A percentile compares a stretch with the other conserved stretches of the same genome.
Evolutionary conservation across 2,113 vertebrate species (phyloP).

Genomic region (Coreoperca whiteheadi): DNA sequence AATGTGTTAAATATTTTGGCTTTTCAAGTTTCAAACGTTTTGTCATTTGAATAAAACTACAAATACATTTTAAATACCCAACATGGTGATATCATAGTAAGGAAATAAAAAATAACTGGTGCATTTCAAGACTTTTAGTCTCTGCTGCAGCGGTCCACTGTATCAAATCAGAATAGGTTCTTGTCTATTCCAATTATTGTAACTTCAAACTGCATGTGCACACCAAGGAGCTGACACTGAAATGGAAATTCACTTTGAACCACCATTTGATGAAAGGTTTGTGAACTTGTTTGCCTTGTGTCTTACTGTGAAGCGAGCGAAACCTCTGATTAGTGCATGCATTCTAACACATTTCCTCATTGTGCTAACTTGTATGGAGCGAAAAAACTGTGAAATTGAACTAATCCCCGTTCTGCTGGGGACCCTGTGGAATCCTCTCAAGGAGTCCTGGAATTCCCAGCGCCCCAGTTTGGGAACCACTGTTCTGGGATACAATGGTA

Average conservation of each 20-base stretch:
- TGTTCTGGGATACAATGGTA: slow-evolving; percentile 65
- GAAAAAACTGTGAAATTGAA: slow-evolving; percentile 59
- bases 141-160: background rate
- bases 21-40: background rate
- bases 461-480: slow-evolving; percentile 42
- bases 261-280: slow-evolving; percentile 42
- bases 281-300: slow-evolving; percentile 38
- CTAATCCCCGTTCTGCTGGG: slow-evolving; percentile 45
- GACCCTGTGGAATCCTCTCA: slow-evolving; percentile 38
- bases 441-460: slow-evolving; percentile 54
- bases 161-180: slow-evolving; percentile 17
- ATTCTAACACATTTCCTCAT: background rate
- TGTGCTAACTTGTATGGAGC: slow-evolving; percentile 40
- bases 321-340: slow-evolving; percentile 10
- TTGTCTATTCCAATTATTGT: slow-evolving; percentile 41
- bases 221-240: slow-evolving; percentile 35
- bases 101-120: background rate
- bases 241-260: slow-evolving; percentile 54
- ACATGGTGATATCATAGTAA: background rate
- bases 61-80: background rate
- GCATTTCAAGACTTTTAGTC: slow-evolving; percentile 14
- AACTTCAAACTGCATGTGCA: slow-evolving; percentile 4
- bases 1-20: background rate
- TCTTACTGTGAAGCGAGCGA: slow-evolving; percentile 18
- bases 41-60: background rate